Evolutionary conservation across 2,888 invertebrate species (phyloP), one percentile per base, ranked within the genome.

Genomic region (Coelogynopora nodosa): DNA sequence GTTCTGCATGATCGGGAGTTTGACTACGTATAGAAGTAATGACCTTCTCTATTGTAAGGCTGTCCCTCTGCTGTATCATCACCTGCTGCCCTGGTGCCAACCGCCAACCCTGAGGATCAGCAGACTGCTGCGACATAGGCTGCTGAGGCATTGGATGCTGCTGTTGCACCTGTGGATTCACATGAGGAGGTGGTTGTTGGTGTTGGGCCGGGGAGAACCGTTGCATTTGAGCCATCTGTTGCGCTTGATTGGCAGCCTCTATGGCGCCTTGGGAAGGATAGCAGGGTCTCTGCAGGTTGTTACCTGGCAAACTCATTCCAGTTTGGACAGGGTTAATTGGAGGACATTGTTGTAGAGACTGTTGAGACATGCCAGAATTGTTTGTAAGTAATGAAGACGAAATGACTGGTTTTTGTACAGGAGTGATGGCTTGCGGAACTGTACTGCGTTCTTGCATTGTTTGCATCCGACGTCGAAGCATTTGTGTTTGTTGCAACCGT

Each of bases 401-500:
- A n/a, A n/a, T n/a, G n/a, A n/a, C 82, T n/a, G n/a, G n/a, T n/a
- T n/a, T n/a, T 5, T n/a, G 2, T 2, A 23, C n/a, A 0, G 85
- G 74, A 85, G 67, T 27, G 18, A 27, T 67, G 13, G 85, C 28
- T 85, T 85, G 67, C 0, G 67, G 85, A 85, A 67, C 28, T 23
- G 26, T 85, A 0, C 82, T 82, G 30, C 86, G 0, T 26, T 74
- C 74, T 84, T 86, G 86, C 86, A 86, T 86, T 82, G 80, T 31
- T 81, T 81, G 82, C 92, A 94, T 94, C 88, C 94, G 91, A 30
- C 94, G 91, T 88, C 93, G 29, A 23, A 88, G 67, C 88, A 88
- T 87, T 31, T 87, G 80, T n/a, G 86, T 96, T 92, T 98, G 97
- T 92, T 98, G 97, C 90, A 98, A 93, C 90, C 96, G 94, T 67